Evolutionary conservation across 1,140 invertebrate genomes (phyloP).

Genomic region (Brachionus rotundiformis): DNA sequence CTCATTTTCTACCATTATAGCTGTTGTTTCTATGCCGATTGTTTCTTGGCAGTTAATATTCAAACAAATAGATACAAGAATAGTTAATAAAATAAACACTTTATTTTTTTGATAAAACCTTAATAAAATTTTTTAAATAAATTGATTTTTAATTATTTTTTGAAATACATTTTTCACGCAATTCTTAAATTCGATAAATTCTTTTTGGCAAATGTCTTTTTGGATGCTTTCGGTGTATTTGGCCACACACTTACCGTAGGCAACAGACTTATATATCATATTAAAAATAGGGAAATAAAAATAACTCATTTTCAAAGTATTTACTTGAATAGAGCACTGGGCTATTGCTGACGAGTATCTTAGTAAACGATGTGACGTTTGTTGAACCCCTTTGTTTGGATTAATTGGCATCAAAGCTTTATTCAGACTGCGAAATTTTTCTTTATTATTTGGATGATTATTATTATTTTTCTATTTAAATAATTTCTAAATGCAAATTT

Average conservation of each 20-base stretch:
- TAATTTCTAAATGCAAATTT: too few species aligned
- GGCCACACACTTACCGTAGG: slow-evolving; percentile 45
- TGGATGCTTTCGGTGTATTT: slow-evolving; percentile 23
- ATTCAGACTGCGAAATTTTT: neutral
- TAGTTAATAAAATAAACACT: neutral
- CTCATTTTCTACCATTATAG: neutral
- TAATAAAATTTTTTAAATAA: neutral
- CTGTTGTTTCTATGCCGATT: neutral
- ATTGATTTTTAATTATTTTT: neutral
- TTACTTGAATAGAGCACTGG: slow-evolving; percentile 46
- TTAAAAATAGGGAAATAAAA: neutral
- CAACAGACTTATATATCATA: slow-evolving; percentile 6
- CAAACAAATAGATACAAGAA: neutral
- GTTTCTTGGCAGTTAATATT: neutral
- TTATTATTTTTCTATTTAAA: too few species aligned
- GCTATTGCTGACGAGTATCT: slow-evolving; percentile 38
- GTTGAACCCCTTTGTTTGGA: neutral
- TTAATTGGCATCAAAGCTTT: slow-evolving; percentile 23
- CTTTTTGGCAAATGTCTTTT: slow-evolving; percentile 50
- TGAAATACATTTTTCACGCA: slow-evolving; percentile 39
- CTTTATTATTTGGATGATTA: neutral
- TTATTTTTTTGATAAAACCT: slow-evolving; percentile 46
- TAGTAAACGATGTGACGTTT: slow-evolving; percentile 41
- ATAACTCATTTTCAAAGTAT: neutral
- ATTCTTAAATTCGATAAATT: slow-evolving; percentile 42